Evolutionary conservation across 2,797 vertebrate species (phyloP).

Genomic region (Peromyscus nudipes): DNA sequence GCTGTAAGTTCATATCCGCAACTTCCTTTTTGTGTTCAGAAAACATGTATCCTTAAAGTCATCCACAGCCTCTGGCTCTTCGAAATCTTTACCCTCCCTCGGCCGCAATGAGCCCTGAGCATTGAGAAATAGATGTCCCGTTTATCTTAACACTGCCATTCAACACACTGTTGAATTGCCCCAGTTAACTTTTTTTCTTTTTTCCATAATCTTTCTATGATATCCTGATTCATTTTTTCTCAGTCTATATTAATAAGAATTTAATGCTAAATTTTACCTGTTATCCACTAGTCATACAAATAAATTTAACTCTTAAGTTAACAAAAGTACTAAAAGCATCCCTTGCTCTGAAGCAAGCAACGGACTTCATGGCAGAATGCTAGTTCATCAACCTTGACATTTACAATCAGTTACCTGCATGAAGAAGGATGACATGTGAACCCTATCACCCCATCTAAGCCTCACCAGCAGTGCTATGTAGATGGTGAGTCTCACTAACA

Average conservation of each 20-base stretch:
- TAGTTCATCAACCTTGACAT: background rate
- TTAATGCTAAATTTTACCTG: background rate
- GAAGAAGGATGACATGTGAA: background rate
- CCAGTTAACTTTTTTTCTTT: background rate
- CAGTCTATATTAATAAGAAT: slow-evolving; percentile 22
- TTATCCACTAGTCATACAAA: background rate
- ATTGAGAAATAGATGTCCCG: background rate
- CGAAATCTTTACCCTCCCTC: too few relatives aligned
- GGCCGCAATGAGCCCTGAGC: background rate
- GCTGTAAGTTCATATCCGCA: too few relatives aligned
- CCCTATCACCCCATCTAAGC: too few relatives aligned
- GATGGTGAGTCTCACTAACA: background rate
- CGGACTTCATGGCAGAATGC: background rate
- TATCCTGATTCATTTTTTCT: background rate
- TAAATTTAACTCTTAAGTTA: background rate
- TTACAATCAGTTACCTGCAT: background rate
- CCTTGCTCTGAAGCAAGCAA: background rate
- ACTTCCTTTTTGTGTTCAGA: background rate
- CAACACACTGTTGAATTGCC: slow-evolving; percentile 6
- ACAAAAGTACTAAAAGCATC: background rate
- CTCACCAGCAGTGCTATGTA: background rate
- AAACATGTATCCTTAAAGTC: background rate
- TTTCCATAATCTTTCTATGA: background rate
- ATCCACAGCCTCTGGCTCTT: background rate
- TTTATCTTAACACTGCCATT: slow-evolving; percentile 13